Percentiles rank a stretch among this genome's conserved stretches.
Conservation (phyloP, 2,113 vertebrate genomes). For the Kobus ellipsiprymnus region DNA sequence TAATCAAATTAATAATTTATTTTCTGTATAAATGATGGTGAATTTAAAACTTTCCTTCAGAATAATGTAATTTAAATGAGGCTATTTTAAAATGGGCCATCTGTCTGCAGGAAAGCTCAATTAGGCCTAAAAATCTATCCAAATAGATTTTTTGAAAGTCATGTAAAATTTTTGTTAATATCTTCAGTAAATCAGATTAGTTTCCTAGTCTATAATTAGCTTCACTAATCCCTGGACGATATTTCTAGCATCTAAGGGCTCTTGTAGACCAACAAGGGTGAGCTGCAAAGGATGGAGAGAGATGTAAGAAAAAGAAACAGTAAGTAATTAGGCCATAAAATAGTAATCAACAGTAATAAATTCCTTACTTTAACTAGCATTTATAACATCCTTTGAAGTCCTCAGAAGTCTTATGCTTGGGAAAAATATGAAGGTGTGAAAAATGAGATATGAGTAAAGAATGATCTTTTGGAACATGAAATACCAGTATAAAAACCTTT, state of each 20-base stretch:
- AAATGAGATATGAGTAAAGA: background rate
- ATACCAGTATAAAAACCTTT: constrained; percentile 1
- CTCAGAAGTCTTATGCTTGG: background rate
- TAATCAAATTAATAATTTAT: constrained; percentile 46
- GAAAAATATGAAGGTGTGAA: constrained; percentile 27
- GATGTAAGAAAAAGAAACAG: background rate
- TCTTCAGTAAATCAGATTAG: constrained; percentile 7
- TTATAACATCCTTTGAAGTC: background rate
- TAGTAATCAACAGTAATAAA: background rate
- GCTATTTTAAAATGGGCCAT: constrained; percentile 38
- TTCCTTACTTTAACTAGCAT: background rate
- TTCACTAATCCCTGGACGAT: constrained; percentile 11
- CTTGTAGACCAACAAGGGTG: background rate
- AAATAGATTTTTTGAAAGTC: constrained; percentile 28
- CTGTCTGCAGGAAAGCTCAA: constrained; percentile 40
- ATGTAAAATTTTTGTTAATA: constrained; percentile 30
- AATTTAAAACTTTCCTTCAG: constrained; percentile 25
- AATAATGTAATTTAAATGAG: constrained; percentile 40
- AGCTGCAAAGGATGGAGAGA: background rate
- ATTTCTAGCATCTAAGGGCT: background rate
- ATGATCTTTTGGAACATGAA: background rate
- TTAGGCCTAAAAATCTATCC: constrained; percentile 24
- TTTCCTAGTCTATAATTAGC: constrained; percentile 16
- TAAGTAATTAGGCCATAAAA: background rate
- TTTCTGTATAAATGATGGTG: constrained; percentile 39